phyloP scores from a whole-genome alignment of 2,113 vertebrate species.

The Varanus komodoensis region DNA sequence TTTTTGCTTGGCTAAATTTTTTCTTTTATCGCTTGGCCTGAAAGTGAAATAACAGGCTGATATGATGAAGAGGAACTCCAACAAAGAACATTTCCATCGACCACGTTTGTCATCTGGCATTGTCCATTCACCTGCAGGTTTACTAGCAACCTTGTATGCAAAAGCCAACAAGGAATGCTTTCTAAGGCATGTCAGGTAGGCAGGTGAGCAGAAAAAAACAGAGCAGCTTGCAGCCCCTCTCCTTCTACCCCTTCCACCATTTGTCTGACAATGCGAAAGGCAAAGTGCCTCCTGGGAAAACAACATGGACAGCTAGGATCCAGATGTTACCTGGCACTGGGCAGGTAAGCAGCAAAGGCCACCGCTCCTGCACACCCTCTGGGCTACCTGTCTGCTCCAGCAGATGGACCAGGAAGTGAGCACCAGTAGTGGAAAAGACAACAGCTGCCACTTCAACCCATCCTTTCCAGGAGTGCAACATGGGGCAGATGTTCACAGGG shows the following conservation, averaged over 20 bases:
- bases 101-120: neutral
- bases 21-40: slow-evolving; percentile 96
- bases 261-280: neutral
- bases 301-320: neutral
- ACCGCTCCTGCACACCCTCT: no score
- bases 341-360: neutral
- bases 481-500: neutral
- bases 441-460: neutral
- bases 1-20: slow-evolving; percentile 95
- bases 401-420: neutral
- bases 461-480: neutral
- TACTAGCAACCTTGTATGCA: neutral
- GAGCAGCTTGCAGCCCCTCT: neutral
- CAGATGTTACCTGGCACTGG: neutral
- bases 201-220: neutral
- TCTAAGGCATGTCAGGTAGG: no score
- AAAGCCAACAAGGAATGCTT: neutral
- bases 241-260: neutral
- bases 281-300: neutral
- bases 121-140: neutral
- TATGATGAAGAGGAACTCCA: neutral
- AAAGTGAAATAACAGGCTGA: slow-evolving; percentile 34
- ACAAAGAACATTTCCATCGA: neutral
- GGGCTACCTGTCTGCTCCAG: neutral
- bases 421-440: neutral